A percentile compares a stretch with the other conserved stretches of the same genome.
These are phyloP conservation scores for Camarhynchus parvulus DNA, from an alignment of 2,113 vertebrate genomes.

Conservation along the genomic window DNA sequence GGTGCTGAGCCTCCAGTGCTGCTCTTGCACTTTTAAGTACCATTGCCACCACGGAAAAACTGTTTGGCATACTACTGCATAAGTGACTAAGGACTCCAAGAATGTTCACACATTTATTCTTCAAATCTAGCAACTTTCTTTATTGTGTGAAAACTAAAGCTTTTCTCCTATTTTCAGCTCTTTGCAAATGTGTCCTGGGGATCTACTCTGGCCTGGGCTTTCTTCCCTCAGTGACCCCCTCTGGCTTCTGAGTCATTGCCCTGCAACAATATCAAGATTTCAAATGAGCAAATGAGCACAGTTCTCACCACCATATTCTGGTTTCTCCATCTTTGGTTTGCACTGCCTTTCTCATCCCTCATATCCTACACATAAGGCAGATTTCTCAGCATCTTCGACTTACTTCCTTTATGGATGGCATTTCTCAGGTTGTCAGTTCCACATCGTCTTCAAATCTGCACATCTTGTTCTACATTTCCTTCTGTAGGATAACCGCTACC, in stretches of 20 bases:
- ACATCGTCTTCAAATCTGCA: conserved; percentile 49
- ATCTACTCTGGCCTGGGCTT: neutral
- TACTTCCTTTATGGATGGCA: conserved; percentile 24
- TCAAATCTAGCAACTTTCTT: neutral
- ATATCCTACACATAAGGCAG: conserved; percentile 26
- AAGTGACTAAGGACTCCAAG: neutral
- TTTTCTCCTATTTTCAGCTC: neutral
- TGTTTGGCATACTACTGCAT: neutral
- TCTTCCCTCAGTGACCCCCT: neutral
- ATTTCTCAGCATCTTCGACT: neutral
- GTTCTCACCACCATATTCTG: neutral
- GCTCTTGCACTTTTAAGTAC: neutral
- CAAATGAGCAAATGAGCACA: neutral
- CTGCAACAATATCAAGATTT: neutral
- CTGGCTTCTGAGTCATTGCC: neutral
- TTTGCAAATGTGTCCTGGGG: neutral
- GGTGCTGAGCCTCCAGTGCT: neutral
- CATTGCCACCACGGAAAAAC: neutral
- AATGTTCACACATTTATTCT: neutral
- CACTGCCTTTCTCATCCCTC: neutral
- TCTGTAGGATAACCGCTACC: conserved; percentile 36
- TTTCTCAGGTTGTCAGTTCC: conserved; percentile 64
- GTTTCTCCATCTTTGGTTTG: conserved; percentile 1
- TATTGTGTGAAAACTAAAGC: neutral
- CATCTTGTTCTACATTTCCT: conserved; percentile 66